Percentiles rank a stretch among this genome's conserved stretches.
phyloP scores from a whole-genome alignment of 2,797 vertebrate genomes.

The Siniperca obscura region DNA sequence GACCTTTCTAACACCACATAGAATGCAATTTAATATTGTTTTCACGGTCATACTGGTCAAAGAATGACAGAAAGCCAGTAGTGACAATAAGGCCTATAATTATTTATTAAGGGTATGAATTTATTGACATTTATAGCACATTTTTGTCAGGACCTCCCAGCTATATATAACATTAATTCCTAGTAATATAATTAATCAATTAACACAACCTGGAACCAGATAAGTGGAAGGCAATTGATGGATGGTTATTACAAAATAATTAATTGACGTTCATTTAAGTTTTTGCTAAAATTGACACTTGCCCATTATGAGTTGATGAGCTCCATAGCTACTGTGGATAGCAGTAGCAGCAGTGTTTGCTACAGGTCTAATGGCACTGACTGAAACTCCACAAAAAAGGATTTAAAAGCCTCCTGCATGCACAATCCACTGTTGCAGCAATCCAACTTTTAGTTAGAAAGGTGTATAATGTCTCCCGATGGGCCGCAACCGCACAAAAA shows the following conservation, averaged over 20 bases:
- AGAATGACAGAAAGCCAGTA: background rate
- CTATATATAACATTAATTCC: background rate
- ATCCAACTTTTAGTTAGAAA: background rate
- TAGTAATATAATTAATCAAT: background rate
- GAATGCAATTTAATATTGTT: background rate
- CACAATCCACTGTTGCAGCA: background rate
- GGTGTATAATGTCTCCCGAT: background rate
- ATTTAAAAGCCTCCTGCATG: background rate
- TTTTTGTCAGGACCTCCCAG: background rate
- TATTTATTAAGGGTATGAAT: conserved; percentile 3
- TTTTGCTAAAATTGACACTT: too few species aligned
- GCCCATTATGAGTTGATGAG: background rate
- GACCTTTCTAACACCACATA: background rate
- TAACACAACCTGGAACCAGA: background rate
- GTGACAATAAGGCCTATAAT: background rate
- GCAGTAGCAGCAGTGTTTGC: background rate
- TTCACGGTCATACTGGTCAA: background rate
- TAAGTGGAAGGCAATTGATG: too few species aligned
- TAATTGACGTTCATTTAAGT: background rate
- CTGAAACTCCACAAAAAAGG: background rate
- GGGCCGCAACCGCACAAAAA: background rate
- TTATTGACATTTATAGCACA: background rate
- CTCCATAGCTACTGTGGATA: background rate
- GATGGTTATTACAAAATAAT: too few species aligned
- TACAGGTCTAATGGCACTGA: background rate